Evolutionary conservation across 1,140 invertebrate genomes (phyloP), one percentile per base, ranked within the genome.

Genomic region (Drosophila ficusphila): DNA sequence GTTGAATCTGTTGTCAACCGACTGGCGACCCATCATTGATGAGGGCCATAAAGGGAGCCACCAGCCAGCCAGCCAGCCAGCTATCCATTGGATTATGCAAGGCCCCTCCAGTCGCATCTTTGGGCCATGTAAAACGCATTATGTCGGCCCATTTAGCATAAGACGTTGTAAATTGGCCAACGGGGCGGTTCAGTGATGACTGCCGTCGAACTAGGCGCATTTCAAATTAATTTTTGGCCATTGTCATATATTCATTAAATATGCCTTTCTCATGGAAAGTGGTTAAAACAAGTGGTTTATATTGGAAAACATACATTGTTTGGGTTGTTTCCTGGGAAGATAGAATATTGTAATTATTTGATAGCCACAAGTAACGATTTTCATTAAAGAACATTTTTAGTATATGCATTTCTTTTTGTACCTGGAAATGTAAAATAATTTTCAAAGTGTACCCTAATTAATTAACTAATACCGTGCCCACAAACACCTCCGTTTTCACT

Each of bases 1-100:
- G 3, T 12, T 29, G 64, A 42, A 68, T 69, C 51, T 46, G 64
- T 69, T 69, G 65, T 69, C 65, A 69, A 69, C 49, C 12, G n/a
- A 7, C n/a, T n/a, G 34, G 19, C 21, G 31, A n/a, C 8, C 21
- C 33, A 29, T 11, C 56, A 36, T 27, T 33, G 56, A 61, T 61
- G 60, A 29, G 18, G 54, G 21, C 53, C 3, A 57, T 36, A 5
- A 29, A 5, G 11, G 48, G n/a, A n/a, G n/a, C n/a, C n/a, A n/a
- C n/a, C n/a, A n/a, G n/a, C n/a, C n/a, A n/a, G n/a, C n/a, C n/a
- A n/a, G n/a, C n/a, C n/a, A n/a, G n/a, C n/a, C n/a, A n/a, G n/a
- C n/a, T 34, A 21, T 21, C 16, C 27, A 19, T 16, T 11, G 2
- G 25, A 42, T 62, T 68, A 48, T 33, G 64, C 46, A 68, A 68